Percentiles rank a stretch among this genome's conserved stretches.
These are phyloP conservation scores for Euphonia xanthogaster DNA, from an alignment of 2,797 vertebrate genomes.

Conservation along the genomic window DNA sequence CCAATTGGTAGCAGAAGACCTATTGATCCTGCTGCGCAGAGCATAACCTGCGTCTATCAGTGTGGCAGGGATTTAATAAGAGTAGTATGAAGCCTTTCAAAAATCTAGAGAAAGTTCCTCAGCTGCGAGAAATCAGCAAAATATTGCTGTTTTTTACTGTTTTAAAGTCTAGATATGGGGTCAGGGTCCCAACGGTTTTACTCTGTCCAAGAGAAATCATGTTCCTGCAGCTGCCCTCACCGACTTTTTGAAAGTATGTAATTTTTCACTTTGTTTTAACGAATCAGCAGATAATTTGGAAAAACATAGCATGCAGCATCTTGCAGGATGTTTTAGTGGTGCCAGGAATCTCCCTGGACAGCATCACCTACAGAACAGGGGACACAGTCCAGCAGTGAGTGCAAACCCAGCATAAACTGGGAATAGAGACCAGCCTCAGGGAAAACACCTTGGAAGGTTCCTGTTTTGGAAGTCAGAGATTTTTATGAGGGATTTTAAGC, in stretches of 20 bases:
- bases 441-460: background rate
- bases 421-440: background rate
- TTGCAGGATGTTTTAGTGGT: background rate
- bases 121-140: background rate
- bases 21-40: background rate
- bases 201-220: background rate
- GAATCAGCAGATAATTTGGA: background rate
- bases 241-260: background rate
- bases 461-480: background rate
- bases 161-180: background rate
- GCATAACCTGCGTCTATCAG: too few relatives aligned
- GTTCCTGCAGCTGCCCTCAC: background rate
- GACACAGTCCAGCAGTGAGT: background rate
- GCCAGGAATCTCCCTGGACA: background rate
- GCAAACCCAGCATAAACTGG: background rate
- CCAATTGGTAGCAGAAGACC: background rate
- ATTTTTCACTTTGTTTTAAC: slow-evolving; percentile 6
- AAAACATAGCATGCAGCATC: background rate
- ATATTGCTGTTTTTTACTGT: background rate
- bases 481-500: background rate
- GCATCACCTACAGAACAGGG: background rate
- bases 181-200: background rate
- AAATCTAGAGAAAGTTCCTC: background rate
- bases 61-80: background rate
- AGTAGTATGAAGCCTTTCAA: background rate